phyloP scores from a whole-genome alignment of 2,888 invertebrate genomes.

The Coronaproctus castanopsis region DNA sequence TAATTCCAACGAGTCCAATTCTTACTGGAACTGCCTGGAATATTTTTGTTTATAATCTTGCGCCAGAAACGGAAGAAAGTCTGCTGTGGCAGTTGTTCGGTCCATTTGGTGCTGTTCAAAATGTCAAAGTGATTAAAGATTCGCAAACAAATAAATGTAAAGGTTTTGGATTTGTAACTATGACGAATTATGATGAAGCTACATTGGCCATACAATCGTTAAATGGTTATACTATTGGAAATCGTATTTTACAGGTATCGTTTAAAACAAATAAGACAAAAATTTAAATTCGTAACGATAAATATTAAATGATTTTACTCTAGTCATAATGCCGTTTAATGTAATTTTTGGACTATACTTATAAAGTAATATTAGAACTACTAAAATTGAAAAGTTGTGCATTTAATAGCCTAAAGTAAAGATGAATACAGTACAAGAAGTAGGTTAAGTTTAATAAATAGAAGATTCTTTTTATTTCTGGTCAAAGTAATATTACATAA shows the following conservation, averaged over 20 bases:
- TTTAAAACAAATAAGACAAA: slow-evolving; percentile 78
- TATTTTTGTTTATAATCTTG: slow-evolving; percentile 81
- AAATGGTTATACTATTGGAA: slow-evolving; percentile 87
- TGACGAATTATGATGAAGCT: slow-evolving; percentile 96
- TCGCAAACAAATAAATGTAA: slow-evolving; percentile 92
- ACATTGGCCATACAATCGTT: slow-evolving; percentile 88
- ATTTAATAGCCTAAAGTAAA: too few species aligned
- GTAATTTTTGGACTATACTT: too few species aligned
- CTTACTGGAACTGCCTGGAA: slow-evolving; percentile 78
- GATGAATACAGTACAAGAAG: too few species aligned
- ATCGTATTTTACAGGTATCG: slow-evolving; percentile 89
- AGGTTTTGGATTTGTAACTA: slow-evolving; percentile 94
- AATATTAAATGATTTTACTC: slow-evolving; percentile 1
- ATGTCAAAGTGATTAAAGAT: slow-evolving; percentile 90
- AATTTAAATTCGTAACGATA: slow-evolving; percentile 18
- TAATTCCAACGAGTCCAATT: slow-evolving; percentile 54
- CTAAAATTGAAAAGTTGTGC: too few species aligned
- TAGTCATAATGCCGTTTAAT: too few species aligned
- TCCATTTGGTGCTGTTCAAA: slow-evolving; percentile 91
- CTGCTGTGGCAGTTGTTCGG: slow-evolving; percentile 88
- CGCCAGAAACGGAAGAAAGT: slow-evolving; percentile 78
- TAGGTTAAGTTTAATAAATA: too few species aligned
- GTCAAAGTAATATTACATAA: too few species aligned
- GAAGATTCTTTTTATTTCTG: too few species aligned
- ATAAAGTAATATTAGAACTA: too few species aligned